Evolutionary conservation across 2,113 vertebrate genomes (phyloP), one percentile per base, ranked within the genome.

Genomic region (Notiomystis cincta): DNA sequence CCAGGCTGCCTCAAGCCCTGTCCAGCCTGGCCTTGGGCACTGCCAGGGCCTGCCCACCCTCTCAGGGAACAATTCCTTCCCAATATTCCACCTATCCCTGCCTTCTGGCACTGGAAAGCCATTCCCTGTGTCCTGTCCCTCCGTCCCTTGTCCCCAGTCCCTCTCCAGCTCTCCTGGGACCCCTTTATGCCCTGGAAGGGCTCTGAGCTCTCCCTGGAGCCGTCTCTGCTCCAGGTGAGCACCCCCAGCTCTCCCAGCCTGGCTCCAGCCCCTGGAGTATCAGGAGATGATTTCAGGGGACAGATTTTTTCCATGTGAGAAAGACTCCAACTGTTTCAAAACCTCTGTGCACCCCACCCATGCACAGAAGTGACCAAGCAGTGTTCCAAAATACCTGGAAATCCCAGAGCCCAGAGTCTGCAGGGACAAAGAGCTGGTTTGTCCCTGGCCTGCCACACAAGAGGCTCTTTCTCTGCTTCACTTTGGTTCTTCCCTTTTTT

Each of bases 401-500:
- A 37, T 37, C n/a, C 51, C 27, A 25, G 37, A 51, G 19, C 20
- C 20, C 3, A 22, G 24, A 0, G 0, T 44, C 18, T 58, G 33
- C 16, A 51, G 73, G 35, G 56, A 78, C 72, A 70, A 58, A 62
- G 60, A 47, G 64, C 47, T 78, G 56, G 3, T 84, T 61, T 64
- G 48, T 86, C 28, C 54, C 50, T 64, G 30, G 6, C 15, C 50
- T 56, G 71, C 40, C 27, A 5, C 25, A 77, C 71, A 82, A 62
- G 61, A 18, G 20, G 3, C 44, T 83, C 48, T 65, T 50, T 82
- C 37, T 78, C 31, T 69, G 24, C 21, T 54, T 58, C 15, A 4
- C 8, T 71, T 92, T 24, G 11, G 6, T 77, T 37, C 33, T 53
- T 66, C 38, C n/a, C 8, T 35, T 50, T 45, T 48, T 30, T 47